phyloP scores from a whole-genome alignment of 37 sponge, comb jelly and placozoan genomes.

The Halichondria panicea region DNA sequence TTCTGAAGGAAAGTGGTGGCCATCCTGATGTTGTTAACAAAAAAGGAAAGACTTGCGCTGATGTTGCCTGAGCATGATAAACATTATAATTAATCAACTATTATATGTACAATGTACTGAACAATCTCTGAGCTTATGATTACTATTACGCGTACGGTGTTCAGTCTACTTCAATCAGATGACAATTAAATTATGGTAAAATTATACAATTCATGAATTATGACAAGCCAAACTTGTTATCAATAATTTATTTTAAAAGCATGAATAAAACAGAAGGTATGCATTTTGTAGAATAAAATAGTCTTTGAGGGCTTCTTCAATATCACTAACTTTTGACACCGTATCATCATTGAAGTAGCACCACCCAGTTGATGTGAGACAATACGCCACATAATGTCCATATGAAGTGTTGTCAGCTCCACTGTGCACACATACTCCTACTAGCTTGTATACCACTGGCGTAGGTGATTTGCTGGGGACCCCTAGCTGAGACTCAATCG shows the following conservation, averaged over 20 bases:
- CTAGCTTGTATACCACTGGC: slow-evolving; percentile 35
- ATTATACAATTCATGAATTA: not conserved
- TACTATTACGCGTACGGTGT: not conserved
- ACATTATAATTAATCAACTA: not conserved
- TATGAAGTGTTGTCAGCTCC: slow-evolving; percentile 55
- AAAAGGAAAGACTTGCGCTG: slow-evolving; percentile 43
- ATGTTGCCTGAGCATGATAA: slow-evolving; percentile 14
- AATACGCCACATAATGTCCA: slow-evolving; percentile 76
- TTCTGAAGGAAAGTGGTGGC: slow-evolving; percentile 37
- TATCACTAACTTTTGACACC: slow-evolving; percentile 38
- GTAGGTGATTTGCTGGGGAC: not conserved
- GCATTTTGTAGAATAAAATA: slow-evolving; percentile 59
- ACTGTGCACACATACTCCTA: slow-evolving; percentile 59
- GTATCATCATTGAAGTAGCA: slow-evolving; percentile 55
- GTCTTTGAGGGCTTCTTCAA: slow-evolving; percentile 31
- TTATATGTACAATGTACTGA: not conserved
- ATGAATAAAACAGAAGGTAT: slow-evolving; percentile 65
- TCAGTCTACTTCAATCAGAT: not conserved
- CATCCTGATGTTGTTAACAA: slow-evolving; percentile 39
- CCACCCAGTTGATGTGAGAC: slow-evolving; percentile 38
- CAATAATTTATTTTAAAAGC: not conserved
- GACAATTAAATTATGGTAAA: too few species aligned
- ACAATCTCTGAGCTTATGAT: not conserved
- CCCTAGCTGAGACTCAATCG: slow-evolving; percentile 17
- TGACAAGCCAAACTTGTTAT: not conserved